phyloP scores from a whole-genome alignment of 2,797 vertebrate genomes.

The Platalea minor region DNA sequence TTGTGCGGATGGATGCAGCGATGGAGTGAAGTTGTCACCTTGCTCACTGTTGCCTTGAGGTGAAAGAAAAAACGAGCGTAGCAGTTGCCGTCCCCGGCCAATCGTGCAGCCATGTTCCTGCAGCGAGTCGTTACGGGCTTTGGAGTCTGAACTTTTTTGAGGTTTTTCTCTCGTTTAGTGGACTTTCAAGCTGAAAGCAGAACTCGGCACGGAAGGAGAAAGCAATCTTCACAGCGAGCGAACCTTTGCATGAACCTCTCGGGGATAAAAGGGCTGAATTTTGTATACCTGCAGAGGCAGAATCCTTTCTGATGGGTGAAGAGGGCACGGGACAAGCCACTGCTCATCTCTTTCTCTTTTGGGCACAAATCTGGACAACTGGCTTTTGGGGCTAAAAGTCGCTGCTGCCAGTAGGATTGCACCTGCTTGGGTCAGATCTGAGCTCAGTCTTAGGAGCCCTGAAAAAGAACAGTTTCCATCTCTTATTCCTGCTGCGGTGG shows the following conservation, averaged over 20 bases:
- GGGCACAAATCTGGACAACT: neutral
- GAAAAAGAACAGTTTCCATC: neutral
- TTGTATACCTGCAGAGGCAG: neutral
- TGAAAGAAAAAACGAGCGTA: neutral
- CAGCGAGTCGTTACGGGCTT: neutral
- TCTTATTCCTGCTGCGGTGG: neutral
- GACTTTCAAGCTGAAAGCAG: neutral
- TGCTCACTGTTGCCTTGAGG: neutral
- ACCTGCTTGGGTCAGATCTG: neutral
- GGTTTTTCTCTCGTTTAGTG: neutral
- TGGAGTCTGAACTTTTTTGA: neutral
- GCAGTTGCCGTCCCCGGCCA: neutral
- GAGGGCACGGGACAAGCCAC: neutral
- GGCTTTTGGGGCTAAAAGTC: neutral
- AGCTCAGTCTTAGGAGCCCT: neutral
- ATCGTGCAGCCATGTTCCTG: neutral
- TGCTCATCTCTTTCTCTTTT: neutral
- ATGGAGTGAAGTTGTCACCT: neutral
- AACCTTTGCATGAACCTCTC: neutral
- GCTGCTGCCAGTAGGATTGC: neutral
- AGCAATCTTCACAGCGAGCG: fast-evolving
- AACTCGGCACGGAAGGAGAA: neutral
- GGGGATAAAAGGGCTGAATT: neutral
- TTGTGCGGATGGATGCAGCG: no score
- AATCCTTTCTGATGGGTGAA: neutral